Conservation (phyloP, 1,140 invertebrate genomes). For the Ephestia elutella region DNA sequence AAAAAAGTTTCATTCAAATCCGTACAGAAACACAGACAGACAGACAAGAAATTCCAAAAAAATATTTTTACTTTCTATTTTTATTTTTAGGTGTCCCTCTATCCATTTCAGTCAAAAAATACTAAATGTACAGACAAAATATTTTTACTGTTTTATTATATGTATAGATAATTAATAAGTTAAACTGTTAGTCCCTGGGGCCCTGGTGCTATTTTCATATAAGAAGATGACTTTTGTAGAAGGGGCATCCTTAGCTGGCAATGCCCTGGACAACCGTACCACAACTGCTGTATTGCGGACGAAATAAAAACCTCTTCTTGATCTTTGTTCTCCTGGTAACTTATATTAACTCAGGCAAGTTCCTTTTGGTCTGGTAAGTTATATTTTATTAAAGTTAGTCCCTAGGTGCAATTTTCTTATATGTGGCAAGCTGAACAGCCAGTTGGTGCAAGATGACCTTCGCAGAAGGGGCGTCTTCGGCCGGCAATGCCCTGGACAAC, state of each 20-base stretch:
- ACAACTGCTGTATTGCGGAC: constrained; percentile 89
- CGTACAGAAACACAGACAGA: no score
- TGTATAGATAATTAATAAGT: no score
- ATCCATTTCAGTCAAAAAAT: no score
- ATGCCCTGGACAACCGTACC: constrained; percentile 54
- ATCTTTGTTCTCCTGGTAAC: no score
- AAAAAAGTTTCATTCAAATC: no score
- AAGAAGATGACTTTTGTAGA: constrained; percentile 75
- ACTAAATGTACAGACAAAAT: no score
- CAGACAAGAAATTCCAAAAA: no score
- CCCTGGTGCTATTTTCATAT: constrained; percentile 77
- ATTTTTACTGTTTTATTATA: no score
- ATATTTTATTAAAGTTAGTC: constrained; percentile 45
- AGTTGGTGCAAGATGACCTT: constrained; percentile 77
- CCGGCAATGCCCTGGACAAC: constrained; percentile 63
- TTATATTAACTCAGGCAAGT: no score
- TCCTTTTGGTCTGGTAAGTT: no score
- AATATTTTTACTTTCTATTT: no score
- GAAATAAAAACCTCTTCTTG: constrained; percentile 8
- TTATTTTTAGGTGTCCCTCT: no score
- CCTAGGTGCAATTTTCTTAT: constrained; percentile 76
- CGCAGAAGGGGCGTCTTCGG: constrained; percentile 66
- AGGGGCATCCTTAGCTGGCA: constrained; percentile 67
- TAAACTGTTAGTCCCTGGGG: constrained; percentile 66
- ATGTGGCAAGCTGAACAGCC: constrained; percentile 77